Conservation (phyloP, 2,113 vertebrate genomes). For the Penelope pileata region DNA sequence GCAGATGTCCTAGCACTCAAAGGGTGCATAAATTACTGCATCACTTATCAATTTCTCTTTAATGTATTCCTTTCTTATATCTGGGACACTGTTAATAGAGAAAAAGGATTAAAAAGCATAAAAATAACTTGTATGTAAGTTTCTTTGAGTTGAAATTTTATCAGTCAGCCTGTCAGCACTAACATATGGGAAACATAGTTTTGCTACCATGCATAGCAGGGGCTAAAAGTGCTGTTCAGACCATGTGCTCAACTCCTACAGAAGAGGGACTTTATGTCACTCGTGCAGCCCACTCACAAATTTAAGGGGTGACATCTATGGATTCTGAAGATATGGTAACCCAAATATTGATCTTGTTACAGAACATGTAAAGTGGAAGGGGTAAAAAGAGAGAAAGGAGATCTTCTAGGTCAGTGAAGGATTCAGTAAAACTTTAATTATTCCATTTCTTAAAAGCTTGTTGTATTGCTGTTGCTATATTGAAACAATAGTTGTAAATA, state of each 20-base stretch:
- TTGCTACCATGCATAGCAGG: slow-evolving; percentile 64
- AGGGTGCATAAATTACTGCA: slow-evolving; percentile 72
- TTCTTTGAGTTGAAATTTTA: slow-evolving; percentile 69
- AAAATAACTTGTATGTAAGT: slow-evolving; percentile 70
- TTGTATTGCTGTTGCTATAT: neutral
- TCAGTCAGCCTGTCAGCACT: slow-evolving; percentile 73
- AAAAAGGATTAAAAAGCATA: slow-evolving; percentile 56
- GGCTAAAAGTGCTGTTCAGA: slow-evolving; percentile 66
- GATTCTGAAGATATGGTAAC: slow-evolving; percentile 46
- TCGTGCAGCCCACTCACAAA: slow-evolving; percentile 60
- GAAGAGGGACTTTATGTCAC: slow-evolving; percentile 64
- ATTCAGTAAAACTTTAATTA: slow-evolving; percentile 20
- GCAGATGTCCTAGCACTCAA: slow-evolving; percentile 63
- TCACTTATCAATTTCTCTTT: slow-evolving; percentile 65
- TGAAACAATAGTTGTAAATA: slow-evolving; percentile 37
- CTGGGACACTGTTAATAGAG: slow-evolving; percentile 62
- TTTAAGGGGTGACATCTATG: slow-evolving; percentile 63
- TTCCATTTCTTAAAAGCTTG: neutral
- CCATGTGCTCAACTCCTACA: slow-evolving; percentile 72
- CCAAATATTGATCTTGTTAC: slow-evolving; percentile 49
- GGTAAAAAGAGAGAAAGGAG: neutral
- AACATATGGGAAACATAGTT: slow-evolving; percentile 71
- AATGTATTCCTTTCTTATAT: slow-evolving; percentile 66
- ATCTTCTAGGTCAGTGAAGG: neutral
- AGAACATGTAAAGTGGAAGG: neutral